Base-by-base conservation (phyloP, 1,140 invertebrate genomes). In the Zaprionus nigranus region DNA sequence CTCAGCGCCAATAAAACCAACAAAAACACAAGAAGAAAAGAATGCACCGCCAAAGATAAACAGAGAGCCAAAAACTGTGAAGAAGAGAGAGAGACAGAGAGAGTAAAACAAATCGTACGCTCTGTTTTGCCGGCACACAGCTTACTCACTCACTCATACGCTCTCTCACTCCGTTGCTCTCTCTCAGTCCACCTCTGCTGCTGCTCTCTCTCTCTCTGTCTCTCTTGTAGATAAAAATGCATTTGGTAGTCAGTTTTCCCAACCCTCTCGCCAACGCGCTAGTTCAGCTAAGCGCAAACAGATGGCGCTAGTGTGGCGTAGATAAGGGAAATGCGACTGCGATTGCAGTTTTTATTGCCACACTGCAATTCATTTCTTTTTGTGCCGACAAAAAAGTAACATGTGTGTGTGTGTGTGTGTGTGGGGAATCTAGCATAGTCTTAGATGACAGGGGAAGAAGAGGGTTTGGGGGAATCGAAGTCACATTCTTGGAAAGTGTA, bases 41-140 rank as follows among this genome's bases (percentile, higher is more conserved):
- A 72, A 80, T 78, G 73, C 80, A 88, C 66, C 57, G 77, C 36
- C 43, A 81, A 88, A 87, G 84, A 87, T 87, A 87, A 87, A 87
- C 84, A 87, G 84, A 87, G 84, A 87, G 75, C 60, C 36, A 65
- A 58, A 60, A 43, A 1, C 60, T 20, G 60, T n/a, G 28, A 30
- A 34, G 34, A 28, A 65, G 36, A 9, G n/a, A 20, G 30, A 53
- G 51, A 43, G 63, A 40, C 30, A 30, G 40, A 53, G 57, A n/a
- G 26, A 22, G 36, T 34, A 28, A 56, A 40, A 54, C 43, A 46
- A 38, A 17, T 17, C 5, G 5, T 26, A 28, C 53, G 51, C 54
- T 49, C n/a, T 69, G 58, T 69, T 61, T 61, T 61, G 59, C 63
- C 75, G 75, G 70, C 72, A 49, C 40, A 17, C 26, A n/a, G 34